Base-by-base conservation (phyloP, 2,113 vertebrate species). In the Ramphastos sulfuratus region DNA sequence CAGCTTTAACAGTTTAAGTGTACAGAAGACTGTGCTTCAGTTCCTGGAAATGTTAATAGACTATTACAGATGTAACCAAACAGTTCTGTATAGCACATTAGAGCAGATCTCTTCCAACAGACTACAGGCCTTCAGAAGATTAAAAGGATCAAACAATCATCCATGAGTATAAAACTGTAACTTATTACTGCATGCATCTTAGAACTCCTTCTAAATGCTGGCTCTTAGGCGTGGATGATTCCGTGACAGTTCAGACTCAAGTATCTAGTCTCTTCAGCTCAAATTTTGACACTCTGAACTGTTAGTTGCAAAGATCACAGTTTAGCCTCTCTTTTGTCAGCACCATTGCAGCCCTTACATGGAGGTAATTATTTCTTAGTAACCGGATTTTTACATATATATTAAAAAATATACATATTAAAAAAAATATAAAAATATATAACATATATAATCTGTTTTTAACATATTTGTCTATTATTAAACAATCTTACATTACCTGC, bases 401-500 rank as follows among this genome's bases (percentile, higher is more conserved):
- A 42, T 44, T 59, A 73, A 39, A 37, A 46, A 19, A 73, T 13
- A 67, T 7, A 39, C 21, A 17, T 7, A 28, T 63, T 28, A 12
- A 12, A 24, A 24, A 52, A 70, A n/a, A n/a, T n/a, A n/a, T n/a
- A n/a, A n/a, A n/a, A n/a, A n/a, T 35, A 55, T 42, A 18, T 18
- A 52, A 58, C 3, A 10, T 9, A 56, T 9, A 60, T 13, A 58
- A 28, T 52, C 3, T 48, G 15, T 59, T 18, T 42, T 25, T 21
- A 52, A 24, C 5, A 27, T 50, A 14, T 56, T 8, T 24, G 16
- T 20, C 2, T 30, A 35, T 46, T 46, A 31, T 78, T 67, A 92
- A 67, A 83, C 37, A 86, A 46, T 54, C 16, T 91, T 89, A 35
- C 42, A 37, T 97, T 98, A 99, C 99, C 99, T 98, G 98, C 96